Percentiles rank a stretch among this genome's conserved stretches.
Evolutionary conservation across 2,113 vertebrate genomes (phyloP).

Genomic region (Elaphurus davidianus): DNA sequence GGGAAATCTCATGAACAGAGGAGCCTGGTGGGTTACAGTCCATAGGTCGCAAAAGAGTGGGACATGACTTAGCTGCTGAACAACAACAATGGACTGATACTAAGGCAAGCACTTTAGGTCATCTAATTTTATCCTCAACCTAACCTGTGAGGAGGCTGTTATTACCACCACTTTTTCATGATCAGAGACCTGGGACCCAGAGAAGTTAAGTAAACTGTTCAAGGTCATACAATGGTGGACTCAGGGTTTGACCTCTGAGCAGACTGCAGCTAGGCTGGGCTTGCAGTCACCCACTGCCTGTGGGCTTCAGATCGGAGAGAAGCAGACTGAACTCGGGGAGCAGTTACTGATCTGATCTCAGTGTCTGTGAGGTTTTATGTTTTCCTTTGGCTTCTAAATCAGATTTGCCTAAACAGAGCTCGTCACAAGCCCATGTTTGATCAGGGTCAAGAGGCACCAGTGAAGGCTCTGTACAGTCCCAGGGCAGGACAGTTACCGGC

Average conservation of each 20-base stretch:
- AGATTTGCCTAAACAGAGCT: neutral
- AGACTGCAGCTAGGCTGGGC: neutral
- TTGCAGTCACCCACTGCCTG: too few species aligned
- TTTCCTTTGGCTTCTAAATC: neutral
- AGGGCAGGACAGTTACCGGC: rapidly evolving
- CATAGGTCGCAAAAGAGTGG: neutral
- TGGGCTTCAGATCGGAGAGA: rapidly evolving
- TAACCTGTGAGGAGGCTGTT: neutral
- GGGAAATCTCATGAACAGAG: neutral
- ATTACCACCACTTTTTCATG: neutral
- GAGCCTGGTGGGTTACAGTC: neutral
- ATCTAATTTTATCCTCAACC: neutral
- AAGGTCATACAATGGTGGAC: neutral
- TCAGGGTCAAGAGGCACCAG: neutral
- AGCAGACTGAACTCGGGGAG: neutral
- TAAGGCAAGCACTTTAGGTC: neutral
- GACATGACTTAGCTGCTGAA: neutral
- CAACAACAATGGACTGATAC: neutral
- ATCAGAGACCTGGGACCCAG: neutral
- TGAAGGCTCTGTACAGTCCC: rapidly evolving
- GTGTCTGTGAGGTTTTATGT: neutral
- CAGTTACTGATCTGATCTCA: neutral
- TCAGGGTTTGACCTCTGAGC: neutral
- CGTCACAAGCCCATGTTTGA: neutral
- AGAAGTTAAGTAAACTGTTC: neutral